These are phyloP conservation scores for Danio rerio DNA, from an alignment of 2,113 vertebrate species.

Conservation along the genomic window DNA sequence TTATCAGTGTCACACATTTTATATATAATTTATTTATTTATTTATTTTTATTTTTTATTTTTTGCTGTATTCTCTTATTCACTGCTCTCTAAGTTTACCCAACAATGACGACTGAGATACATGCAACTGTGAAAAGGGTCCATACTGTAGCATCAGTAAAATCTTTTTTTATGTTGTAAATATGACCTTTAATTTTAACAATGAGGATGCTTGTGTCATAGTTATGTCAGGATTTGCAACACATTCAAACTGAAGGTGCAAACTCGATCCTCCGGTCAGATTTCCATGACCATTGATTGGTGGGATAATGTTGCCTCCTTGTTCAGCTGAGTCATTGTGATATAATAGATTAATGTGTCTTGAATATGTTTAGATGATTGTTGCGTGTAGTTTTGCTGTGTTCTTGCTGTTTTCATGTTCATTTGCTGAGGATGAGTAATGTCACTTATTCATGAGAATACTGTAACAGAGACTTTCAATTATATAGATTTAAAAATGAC, in stretches of 20 bases:
- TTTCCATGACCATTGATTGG: constrained; percentile 24
- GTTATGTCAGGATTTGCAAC: neutral
- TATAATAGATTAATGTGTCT: neutral
- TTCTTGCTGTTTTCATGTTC: neutral
- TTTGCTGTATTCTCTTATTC: too few relatives aligned
- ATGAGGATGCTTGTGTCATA: neutral
- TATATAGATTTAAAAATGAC: neutral
- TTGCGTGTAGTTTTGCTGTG: neutral
- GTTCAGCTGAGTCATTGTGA: constrained; percentile 46
- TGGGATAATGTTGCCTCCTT: constrained; percentile 32
- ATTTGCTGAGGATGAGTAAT: neutral
- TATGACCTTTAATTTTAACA: neutral
- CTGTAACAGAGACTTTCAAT: neutral
- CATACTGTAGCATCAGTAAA: neutral
- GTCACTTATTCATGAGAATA: neutral
- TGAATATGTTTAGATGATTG: neutral
- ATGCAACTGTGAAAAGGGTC: too few relatives aligned
- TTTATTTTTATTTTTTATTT: too few relatives aligned
- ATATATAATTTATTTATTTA: too few relatives aligned
- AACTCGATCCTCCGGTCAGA: constrained; percentile 27
- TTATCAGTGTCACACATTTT: too few relatives aligned
- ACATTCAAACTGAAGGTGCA: neutral
- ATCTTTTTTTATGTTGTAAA: neutral
- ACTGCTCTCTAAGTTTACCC: too few relatives aligned
- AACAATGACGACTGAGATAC: too few relatives aligned